Evolutionary conservation across 2,113 vertebrate genomes (phyloP), one percentile per base, ranked within the genome.

Genomic region (Zosterops borbonicus): DNA sequence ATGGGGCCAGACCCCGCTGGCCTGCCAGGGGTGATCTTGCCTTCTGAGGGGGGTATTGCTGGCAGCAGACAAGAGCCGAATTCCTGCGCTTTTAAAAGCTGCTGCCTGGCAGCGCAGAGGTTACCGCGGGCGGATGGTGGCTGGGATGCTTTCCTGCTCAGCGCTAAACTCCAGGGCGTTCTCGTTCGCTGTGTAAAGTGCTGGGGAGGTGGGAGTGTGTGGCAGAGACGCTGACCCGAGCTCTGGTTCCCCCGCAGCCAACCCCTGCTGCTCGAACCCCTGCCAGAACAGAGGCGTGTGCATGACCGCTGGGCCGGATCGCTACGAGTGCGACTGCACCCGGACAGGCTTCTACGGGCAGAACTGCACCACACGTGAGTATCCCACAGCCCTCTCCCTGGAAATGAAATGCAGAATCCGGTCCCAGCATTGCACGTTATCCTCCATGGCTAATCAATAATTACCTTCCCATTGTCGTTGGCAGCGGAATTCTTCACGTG

Each of bases 231-330:
- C 35, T 80, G 62, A 95, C 9, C 0, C 2, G 42, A 13, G 59
- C 42, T 90, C 29, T 87, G 39, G 11, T 87, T 93, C 69, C 46
- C 4, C 94, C 95, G 8, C 88, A 99, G 99, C 96, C 82, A 99
- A 98, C 84, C 99, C 98, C 25, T 99, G 99, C 95, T 99, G 99
- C 96, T 99, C 98, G 22, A 97, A 98, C 58, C 99, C 99, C 11
- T 99, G 99, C 71, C 98, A 99, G 97, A 99, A 99, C 97, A 97
- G 96, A 90, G 99, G 99, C 4, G 98, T 99, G 0, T 99, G 99
- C 87, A 98, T 98, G 92, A 98, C 98, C 0, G 12, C 92, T 3
- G 98, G 98, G 18, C 50, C 97, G 6, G 98, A 98, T 29, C 85
- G 12, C 6, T 99, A 99, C 25, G 98, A 98, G 75, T 99, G 99